Evolutionary conservation across 2,888 invertebrate species (phyloP), one percentile per base, ranked within the genome.

Genomic region (Drosophila neoperkinsi): DNA sequence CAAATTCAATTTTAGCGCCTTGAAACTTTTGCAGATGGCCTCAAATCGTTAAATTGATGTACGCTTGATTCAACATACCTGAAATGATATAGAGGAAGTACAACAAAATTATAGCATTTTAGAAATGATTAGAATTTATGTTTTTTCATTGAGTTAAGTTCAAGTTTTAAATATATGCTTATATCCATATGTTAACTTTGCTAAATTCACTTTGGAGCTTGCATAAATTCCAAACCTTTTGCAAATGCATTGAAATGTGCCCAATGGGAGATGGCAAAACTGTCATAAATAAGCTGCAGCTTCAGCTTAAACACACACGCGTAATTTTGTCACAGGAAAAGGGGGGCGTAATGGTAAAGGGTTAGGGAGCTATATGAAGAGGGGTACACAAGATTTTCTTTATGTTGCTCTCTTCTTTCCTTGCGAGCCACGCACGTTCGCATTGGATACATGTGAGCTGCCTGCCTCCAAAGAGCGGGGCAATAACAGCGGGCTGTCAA

Each of bases 221-320:
- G 66, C 81, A 74, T 75, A 78, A 82, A 76, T 75, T 70, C 71
- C 53, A 4, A 66, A 57, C 67, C 50, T 28, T 82, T 82, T 77
- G 81, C 83, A 82, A 85, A 88, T 92, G 91, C 88, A 90, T 82
- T 84, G 79, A 84, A 91, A 92, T 91, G 85, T 84, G 88, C 79
- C 92, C 84, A 83, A 84, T 88, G 91, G 91, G 92, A 91, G 81
- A 86, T 88, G 84, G 9, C 2, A n/a, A 85, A 89, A 81, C 79
- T 77, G 82, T 90, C 86, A 91, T 91, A 92, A 92, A 91, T 92
- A 25, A 46, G 81, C 74, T 68, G 58, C 64, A 71, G 52, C 52
- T 41, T 36, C 55, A 73, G 58, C 73, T 73, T 65, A 57, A 62
- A 57, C 73, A 72, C 57, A 76, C 60, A 65, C 61, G 70, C 75